These are phyloP conservation scores for Eleginops maclovinus DNA, from an alignment of 2,113 vertebrate species.

Conservation along the genomic window DNA sequence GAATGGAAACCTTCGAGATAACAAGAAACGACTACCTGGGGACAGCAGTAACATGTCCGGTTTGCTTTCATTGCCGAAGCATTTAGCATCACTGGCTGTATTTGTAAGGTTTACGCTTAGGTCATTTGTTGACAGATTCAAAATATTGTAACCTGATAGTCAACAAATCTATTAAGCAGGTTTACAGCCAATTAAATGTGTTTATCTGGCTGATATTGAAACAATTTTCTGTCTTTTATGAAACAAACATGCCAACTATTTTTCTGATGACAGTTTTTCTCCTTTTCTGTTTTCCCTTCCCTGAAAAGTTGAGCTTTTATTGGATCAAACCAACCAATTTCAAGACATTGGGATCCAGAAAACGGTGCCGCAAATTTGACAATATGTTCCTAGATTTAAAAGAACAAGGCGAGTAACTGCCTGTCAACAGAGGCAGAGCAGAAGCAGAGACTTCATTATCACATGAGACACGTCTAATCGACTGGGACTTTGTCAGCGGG, in stretches of 20 bases:
- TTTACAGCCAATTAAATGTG: neutral
- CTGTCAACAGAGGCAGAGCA: constrained; percentile 38
- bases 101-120: neutral
- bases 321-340: neutral
- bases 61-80: constrained; percentile 3
- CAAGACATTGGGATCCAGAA: neutral
- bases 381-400: too few relatives aligned
- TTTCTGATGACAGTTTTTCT: neutral
- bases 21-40: constrained; percentile 10
- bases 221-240: neutral
- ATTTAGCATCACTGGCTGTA: neutral
- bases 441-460: constrained; percentile 55
- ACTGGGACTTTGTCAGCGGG: constrained; percentile 52
- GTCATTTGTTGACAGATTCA: neutral
- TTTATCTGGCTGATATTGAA: neutral
- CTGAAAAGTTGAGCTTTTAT: too few relatives aligned
- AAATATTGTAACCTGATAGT: neutral
- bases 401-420: constrained; percentile 21
- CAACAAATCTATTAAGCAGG: neutral
- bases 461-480: constrained; percentile 61
- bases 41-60: neutral
- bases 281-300: neutral
- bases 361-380: neutral
- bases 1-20: constrained; percentile 24
- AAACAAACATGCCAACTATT: neutral